A percentile compares a stretch with the other conserved stretches of the same genome.
phyloP scores from a whole-genome alignment of 2,888 invertebrate species.

The Perithous albicinctus region DNA sequence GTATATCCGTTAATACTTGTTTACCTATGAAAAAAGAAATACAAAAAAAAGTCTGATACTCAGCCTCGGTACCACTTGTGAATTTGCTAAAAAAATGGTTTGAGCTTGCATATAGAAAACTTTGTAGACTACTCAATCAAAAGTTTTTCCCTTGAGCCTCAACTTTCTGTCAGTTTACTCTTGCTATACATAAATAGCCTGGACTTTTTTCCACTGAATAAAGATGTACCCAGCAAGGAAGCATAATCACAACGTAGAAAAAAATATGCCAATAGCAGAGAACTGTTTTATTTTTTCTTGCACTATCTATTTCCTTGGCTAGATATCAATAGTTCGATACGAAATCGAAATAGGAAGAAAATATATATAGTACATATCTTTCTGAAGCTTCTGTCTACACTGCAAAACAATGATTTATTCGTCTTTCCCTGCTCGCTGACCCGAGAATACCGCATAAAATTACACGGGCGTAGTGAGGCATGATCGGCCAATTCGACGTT shows the following conservation, averaged over 20 bases:
- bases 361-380: constrained; percentile 3
- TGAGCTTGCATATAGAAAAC: constrained; percentile 50
- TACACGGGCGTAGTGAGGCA: constrained; percentile 26
- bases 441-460: constrained; percentile 22
- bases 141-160: constrained; percentile 50
- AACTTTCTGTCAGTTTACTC: constrained; percentile 2
- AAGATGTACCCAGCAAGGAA: constrained; percentile 20
- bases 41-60: background rate
- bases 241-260: constrained; percentile 17
- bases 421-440: constrained; percentile 16
- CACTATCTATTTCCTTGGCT: background rate
- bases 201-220: constrained; percentile 39
- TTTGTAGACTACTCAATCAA: constrained; percentile 63
- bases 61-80: background rate
- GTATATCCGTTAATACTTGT: background rate
- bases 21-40: background rate
- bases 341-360: background rate
- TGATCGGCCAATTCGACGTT: constrained; percentile 44
- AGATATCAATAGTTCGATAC: background rate
- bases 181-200: constrained; percentile 12
- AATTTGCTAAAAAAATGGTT: constrained; percentile 49
- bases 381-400: constrained; percentile 1
- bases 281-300: background rate
- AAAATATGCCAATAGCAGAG: background rate
- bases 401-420: constrained; percentile 35